These are phyloP conservation scores for human DNA, from an alignment of 2,113 vertebrate genomes.

Conservation along the genomic window DNA sequence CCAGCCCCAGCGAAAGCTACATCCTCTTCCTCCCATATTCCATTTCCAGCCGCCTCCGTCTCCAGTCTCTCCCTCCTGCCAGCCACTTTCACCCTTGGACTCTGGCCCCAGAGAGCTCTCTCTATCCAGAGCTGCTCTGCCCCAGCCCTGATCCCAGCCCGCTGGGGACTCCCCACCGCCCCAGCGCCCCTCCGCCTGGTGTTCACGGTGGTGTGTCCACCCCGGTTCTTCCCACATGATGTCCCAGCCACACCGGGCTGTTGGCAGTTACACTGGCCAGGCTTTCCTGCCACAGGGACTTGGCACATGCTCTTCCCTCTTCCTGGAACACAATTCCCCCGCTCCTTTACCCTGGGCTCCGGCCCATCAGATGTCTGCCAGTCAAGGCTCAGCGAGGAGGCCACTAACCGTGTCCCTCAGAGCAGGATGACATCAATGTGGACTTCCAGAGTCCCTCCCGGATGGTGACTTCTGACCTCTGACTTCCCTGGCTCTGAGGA, in stretches of 20 bases:
- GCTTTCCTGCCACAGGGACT: neutral
- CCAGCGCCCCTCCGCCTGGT: neutral
- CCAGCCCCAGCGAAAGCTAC: neutral
- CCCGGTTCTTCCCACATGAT: neutral
- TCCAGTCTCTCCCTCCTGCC: neutral
- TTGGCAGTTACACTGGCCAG: neutral
- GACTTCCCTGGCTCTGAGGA: neutral
- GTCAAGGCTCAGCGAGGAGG: neutral
- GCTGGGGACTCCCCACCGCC: neutral
- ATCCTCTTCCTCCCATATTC: neutral
- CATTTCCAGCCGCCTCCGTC: neutral
- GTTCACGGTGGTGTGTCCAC: no score
- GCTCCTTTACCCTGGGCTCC: rapidly evolving
- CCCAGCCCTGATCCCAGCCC: neutral
- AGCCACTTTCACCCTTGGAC: no score
- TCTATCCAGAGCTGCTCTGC: neutral
- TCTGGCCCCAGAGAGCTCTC: neutral
- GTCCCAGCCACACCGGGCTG: neutral
- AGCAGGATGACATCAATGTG: neutral
- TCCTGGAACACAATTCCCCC: neutral
- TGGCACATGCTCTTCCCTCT: neutral
- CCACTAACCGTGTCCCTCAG: neutral
- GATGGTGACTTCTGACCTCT: neutral
- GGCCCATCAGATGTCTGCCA: neutral
- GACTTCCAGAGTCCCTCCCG: neutral